Evolutionary conservation across 2,888 invertebrate species (phyloP), one percentile per base, ranked within the genome.

Genomic region (Agonopterix alstromeriana): DNA sequence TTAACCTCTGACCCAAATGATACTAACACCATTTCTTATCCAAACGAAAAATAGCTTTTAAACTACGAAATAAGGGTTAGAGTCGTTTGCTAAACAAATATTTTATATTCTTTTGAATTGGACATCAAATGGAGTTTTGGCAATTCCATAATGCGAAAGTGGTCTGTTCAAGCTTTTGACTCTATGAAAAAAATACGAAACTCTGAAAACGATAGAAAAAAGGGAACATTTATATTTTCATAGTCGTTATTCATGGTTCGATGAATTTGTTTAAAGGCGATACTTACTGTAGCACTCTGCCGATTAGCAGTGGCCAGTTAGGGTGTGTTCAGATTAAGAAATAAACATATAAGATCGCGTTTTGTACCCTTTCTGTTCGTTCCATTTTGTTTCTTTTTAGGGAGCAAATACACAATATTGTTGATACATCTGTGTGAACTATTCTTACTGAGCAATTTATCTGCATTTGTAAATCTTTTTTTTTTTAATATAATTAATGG

Each of bases 91-190:
- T 9, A n/a, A 17, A 14, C 10, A 27, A 43, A 17, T 40, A 41
- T 48, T 48, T 48, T 80, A 69, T 48, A 70, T 58, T 67, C 51
- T 77, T 78, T 65, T 55, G 54, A 63, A 56, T 59, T 59, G 53
- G 57, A 65, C 65, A 55, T 53, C 70, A 74, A 82, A 79, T 82
- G 80, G 86, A 87, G 84, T 87, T 88, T 86, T 85, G 85, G 88
- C 88, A 88, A 88, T 87, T 86, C 88, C 88, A 87, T 88, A 88
- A 88, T 88, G 85, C 82, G 82, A 86, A 87, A 87, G 87, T 86
- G 88, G 87, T 86, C 88, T 87, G 88, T 87, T 87, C 86, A 80
- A 85, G 87, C 88, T 88, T 88, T 88, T 88, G 88, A 87, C 84
- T 87, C 86, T 85, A 86, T 85, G 83, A 87, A 87, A 87, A 84